These are phyloP conservation scores for Ephestia elutella DNA, from an alignment of 1,140 invertebrate species.

Conservation along the genomic window DNA sequence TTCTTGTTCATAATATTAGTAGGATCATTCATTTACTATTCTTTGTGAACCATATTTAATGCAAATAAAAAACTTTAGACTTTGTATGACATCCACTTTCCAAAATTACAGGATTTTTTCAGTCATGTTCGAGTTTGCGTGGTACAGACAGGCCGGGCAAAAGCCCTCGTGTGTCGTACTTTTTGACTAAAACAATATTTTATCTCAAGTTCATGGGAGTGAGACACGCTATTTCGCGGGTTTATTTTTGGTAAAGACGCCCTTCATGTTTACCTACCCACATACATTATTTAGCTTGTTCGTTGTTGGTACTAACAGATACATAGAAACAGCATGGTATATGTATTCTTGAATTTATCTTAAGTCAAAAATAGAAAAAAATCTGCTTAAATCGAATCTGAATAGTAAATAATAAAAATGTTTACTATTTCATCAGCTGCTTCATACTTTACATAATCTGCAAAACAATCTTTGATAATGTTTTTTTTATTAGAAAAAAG, in stretches of 20 bases:
- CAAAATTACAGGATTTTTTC: neutral
- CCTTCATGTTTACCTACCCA: slow-evolving; percentile 19
- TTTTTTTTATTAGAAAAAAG: too few relatives aligned
- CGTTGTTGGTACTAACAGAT: neutral
- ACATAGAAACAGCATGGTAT: neutral
- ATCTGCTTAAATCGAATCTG: too few relatives aligned
- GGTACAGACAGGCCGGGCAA: neutral
- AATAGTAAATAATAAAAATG: too few relatives aligned
- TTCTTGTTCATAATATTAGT: too few relatives aligned
- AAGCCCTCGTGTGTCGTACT: slow-evolving; percentile 23
- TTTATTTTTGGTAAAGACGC: slow-evolving; percentile 24
- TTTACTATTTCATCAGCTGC: too few relatives aligned
- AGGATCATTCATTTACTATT: too few relatives aligned
- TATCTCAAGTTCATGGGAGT: slow-evolving; percentile 28
- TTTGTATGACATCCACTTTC: too few relatives aligned
- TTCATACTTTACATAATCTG: too few relatives aligned
- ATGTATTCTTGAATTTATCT: neutral
- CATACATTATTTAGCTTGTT: slow-evolving; percentile 25
- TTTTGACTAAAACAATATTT: slow-evolving; percentile 37
- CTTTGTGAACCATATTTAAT: too few relatives aligned
- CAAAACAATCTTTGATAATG: too few relatives aligned
- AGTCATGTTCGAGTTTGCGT: neutral
- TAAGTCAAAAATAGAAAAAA: too few relatives aligned
- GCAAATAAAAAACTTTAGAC: too few relatives aligned
- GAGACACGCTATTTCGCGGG: slow-evolving; percentile 24